Conservation (phyloP, 2,113 vertebrate genomes). For the Myotis brandtii region DNA sequence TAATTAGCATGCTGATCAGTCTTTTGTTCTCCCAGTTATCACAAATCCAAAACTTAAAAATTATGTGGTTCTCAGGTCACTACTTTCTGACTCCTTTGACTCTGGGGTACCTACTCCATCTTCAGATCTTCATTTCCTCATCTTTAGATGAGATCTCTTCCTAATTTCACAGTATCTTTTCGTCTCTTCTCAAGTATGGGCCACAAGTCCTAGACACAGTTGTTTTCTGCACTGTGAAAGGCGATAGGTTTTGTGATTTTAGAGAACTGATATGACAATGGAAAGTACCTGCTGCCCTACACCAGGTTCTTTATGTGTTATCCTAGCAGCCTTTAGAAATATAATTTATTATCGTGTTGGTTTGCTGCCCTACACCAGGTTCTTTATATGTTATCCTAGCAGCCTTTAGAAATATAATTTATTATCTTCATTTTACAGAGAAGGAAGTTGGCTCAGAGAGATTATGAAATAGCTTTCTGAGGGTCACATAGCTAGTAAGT, state of each 20-base stretch:
- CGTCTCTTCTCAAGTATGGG: neutral
- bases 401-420: slow-evolving; percentile 41
- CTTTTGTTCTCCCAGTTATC: slow-evolving; percentile 48
- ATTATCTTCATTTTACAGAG: slow-evolving; percentile 48
- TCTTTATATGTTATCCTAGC: neutral
- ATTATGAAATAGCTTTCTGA: slow-evolving; percentile 1
- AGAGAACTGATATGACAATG: neutral
- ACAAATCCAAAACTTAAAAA: neutral
- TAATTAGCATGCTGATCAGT: slow-evolving; percentile 21
- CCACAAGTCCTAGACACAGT: neutral
- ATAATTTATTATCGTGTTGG: neutral
- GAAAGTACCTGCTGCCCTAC: neutral
- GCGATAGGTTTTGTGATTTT: slow-evolving; percentile 8
- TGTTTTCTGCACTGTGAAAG: neutral
- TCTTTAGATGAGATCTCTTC: neutral
- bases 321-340: slow-evolving; percentile 41
- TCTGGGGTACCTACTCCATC: neutral
- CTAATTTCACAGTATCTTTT: neutral
- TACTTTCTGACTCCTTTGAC: slow-evolving; percentile 7
- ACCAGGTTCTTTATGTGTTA: neutral
- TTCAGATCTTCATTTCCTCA: neutral
- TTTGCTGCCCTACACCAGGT: neutral
- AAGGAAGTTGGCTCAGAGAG: slow-evolving; percentile 38
- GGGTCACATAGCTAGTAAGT: neutral
- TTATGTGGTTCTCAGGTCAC: neutral